These are phyloP conservation scores for Pica pica DNA, from an alignment of 2,113 vertebrate species.

Conservation along the genomic window DNA sequence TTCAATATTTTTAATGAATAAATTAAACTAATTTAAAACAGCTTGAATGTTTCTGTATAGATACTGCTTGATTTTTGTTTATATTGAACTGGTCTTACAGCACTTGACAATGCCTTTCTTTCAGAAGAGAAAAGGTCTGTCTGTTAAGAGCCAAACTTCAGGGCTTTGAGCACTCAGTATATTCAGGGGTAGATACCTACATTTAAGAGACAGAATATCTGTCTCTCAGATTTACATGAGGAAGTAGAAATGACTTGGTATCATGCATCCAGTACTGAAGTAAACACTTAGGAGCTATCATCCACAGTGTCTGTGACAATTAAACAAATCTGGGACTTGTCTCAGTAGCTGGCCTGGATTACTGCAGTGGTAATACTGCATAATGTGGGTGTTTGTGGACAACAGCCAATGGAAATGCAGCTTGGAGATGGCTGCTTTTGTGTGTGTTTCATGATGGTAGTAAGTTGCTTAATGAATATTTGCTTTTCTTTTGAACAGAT, in stretches of 20 bases:
- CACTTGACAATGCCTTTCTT: background rate
- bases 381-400: background rate
- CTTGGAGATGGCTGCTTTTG: background rate
- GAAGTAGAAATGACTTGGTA: background rate
- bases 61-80: background rate
- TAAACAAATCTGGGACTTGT: background rate
- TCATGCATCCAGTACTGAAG: background rate
- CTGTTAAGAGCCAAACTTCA: background rate
- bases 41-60: background rate
- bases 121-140: background rate
- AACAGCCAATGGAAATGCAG: background rate
- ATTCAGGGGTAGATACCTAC: background rate
- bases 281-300: background rate
- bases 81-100: background rate
- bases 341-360: background rate
- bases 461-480: background rate
- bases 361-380: background rate
- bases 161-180: background rate
- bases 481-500: conserved; percentile 62
- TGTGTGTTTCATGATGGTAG: background rate
- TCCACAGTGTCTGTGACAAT: background rate
- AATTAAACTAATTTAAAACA: background rate
- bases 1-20: background rate
- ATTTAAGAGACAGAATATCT: background rate
- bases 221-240: background rate